Evolutionary conservation across 2,113 vertebrate genomes (phyloP).

Genomic region (Phrynocephalus versicolor): DNA sequence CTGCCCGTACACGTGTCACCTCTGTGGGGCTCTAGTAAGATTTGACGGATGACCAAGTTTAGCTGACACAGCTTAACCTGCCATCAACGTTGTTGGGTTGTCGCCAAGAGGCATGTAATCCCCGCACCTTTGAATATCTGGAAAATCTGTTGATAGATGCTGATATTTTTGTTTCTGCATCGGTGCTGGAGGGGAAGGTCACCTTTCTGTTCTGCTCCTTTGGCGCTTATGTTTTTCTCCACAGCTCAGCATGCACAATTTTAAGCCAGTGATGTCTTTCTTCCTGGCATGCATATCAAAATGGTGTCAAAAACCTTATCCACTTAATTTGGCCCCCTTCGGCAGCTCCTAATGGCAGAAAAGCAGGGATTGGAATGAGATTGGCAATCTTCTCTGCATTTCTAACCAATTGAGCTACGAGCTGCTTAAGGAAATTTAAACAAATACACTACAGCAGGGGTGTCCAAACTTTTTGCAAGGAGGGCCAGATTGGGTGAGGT

Average conservation of each 20-base stretch:
- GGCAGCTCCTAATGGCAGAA: not conserved
- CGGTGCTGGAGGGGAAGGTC: not conserved
- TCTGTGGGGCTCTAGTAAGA: not conserved
- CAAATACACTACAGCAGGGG: not conserved
- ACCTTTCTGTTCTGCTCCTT: not conserved
- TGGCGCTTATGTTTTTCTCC: not conserved
- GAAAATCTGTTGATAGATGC: not conserved
- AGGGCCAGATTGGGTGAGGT: too few species aligned
- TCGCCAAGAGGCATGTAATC: not conserved
- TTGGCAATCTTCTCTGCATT: not conserved
- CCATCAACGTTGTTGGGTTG: not conserved
- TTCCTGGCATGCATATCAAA: not conserved
- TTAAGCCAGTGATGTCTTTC: not conserved
- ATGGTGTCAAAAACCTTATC: not conserved
- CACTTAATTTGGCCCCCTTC: not conserved
- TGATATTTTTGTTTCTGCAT: not conserved
- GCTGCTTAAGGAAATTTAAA: not conserved
- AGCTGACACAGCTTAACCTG: not conserved
- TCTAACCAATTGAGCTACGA: not conserved
- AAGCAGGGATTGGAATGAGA: not conserved
- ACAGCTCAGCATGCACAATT: not conserved
- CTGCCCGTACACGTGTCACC: not conserved
- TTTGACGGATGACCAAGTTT: not conserved
- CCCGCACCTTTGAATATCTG: not conserved
- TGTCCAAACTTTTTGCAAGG: too few species aligned